A percentile compares a stretch with the other conserved stretches of the same genome.
These are phyloP conservation scores for Cephus pygmeus DNA, from an alignment of 2,888 invertebrate species.

Conservation along the genomic window DNA sequence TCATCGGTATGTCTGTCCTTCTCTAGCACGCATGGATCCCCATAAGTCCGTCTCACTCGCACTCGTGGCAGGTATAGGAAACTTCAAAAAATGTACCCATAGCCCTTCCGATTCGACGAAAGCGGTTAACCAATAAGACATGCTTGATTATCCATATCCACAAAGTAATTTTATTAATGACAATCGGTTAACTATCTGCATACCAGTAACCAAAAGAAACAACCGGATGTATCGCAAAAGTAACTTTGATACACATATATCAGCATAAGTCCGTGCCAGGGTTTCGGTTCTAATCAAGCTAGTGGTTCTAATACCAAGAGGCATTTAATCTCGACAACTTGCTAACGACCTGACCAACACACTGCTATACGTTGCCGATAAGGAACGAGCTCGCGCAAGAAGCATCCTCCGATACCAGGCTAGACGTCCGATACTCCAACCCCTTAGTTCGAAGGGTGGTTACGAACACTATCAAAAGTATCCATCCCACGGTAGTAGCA, in stretches of 20 bases:
- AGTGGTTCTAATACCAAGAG: conserved; percentile 61
- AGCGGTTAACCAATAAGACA: too few relatives aligned
- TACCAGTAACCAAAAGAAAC: background rate
- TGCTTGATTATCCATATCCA: too few relatives aligned
- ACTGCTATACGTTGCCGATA: conserved; percentile 61
- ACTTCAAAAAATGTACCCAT: too few relatives aligned
- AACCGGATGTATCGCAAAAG: background rate
- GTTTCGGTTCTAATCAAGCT: conserved; percentile 54
- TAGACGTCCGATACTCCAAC: conserved; percentile 38
- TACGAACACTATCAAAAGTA: background rate
- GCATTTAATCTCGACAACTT: conserved; percentile 65
- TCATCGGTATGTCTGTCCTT: too few relatives aligned
- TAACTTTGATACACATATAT: background rate
- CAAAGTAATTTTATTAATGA: too few relatives aligned
- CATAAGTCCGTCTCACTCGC: too few relatives aligned
- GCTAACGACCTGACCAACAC: conserved; percentile 65
- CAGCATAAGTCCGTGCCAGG: conserved; percentile 14
- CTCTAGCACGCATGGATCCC: too few relatives aligned
- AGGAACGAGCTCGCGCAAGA: conserved; percentile 57
- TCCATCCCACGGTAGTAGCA: background rate
- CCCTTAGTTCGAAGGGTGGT: conserved; percentile 11
- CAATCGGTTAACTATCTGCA: background rate
- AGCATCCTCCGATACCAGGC: conserved; percentile 56
- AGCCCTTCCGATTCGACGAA: too few relatives aligned
- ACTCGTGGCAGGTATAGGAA: too few relatives aligned